Conservation (phyloP, 2,113 vertebrate genomes). For the Fukomys damarensis region DNA sequence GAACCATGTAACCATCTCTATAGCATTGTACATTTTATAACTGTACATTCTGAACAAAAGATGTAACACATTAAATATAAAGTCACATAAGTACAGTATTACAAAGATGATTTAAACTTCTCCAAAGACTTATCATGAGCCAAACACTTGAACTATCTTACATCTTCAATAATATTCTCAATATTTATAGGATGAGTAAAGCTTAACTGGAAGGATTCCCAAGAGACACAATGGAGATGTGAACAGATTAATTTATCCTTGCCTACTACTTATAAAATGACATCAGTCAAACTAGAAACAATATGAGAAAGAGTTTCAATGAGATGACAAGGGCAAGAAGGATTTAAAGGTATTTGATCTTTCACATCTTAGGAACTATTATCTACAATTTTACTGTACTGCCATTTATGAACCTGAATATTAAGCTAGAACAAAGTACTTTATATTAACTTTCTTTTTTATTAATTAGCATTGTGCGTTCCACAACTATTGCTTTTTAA, state of each 20-base stretch:
- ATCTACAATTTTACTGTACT: slow-evolving; percentile 9
- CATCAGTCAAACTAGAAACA: slow-evolving; percentile 27
- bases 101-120: slow-evolving; percentile 43
- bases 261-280: slow-evolving; percentile 26
- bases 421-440: not conserved
- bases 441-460: not conserved
- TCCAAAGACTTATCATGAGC: slow-evolving; percentile 43
- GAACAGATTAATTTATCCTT: not conserved
- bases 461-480: not conserved
- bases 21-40: not conserved
- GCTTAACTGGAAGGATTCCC: slow-evolving; percentile 42
- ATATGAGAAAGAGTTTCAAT: not conserved
- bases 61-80: not conserved
- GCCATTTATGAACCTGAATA: slow-evolving; percentile 5
- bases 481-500: not conserved
- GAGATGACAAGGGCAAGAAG: not conserved
- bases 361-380: not conserved
- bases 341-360: slow-evolving; percentile 1
- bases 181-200: slow-evolving; percentile 22
- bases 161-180: slow-evolving; percentile 21
- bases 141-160: slow-evolving; percentile 41
- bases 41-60: slow-evolving; percentile 28
- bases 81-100: slow-evolving; percentile 25
- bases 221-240: not conserved
- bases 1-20: not conserved